Evolutionary conservation across 2,113 vertebrate species (phyloP), one percentile per base, ranked within the genome.

Genomic region (Phycodurus eques): DNA sequence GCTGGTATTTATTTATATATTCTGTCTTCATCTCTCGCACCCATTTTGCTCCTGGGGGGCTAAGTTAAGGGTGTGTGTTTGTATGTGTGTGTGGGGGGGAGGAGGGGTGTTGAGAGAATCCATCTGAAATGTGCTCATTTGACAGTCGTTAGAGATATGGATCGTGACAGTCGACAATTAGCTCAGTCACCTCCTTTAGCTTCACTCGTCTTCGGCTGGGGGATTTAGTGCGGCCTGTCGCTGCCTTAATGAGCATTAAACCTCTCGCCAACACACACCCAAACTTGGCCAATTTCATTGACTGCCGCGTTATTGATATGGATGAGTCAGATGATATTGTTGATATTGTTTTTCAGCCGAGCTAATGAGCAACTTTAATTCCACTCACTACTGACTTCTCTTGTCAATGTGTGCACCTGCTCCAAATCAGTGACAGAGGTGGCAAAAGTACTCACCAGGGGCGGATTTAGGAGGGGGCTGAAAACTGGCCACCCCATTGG

Each of bases 121-220:
- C 81, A 73, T 88, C 76, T 83, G 79, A 86, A 87, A 91, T 89
- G 69, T 86, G 87, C 82, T 89, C 81, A 78, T 87, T 85, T 90
- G 88, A 87, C 87, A 88, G 77, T 86, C 69, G 54, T 84, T 88
- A 76, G 79, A 86, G 79, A 85, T 87, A 88, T 90, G 76, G 71
- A 85, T 83, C 80, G 72, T 90, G 89, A 89, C 88, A 86, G 85
- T 79, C 65, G 73, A 88, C 88, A 90, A 89, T 90, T 90, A 90
- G 76, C 77, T 87, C 79, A 77, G 85, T 89, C 90, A 88, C 83
- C 85, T 89, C 86, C 88, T 90, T 88, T 87, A 87, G 88, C 85
- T 82, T 83, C 82, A 84, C 80, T 85, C 79, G 71, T 83, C 72
- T 80, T 74, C 35, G 70, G 77, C 74, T 81, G 51, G 68, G 70